Percentiles rank a stretch among this genome's conserved stretches.
phyloP scores from a whole-genome alignment of 2,888 invertebrate genomes.

The Sesia bembeciformis region DNA sequence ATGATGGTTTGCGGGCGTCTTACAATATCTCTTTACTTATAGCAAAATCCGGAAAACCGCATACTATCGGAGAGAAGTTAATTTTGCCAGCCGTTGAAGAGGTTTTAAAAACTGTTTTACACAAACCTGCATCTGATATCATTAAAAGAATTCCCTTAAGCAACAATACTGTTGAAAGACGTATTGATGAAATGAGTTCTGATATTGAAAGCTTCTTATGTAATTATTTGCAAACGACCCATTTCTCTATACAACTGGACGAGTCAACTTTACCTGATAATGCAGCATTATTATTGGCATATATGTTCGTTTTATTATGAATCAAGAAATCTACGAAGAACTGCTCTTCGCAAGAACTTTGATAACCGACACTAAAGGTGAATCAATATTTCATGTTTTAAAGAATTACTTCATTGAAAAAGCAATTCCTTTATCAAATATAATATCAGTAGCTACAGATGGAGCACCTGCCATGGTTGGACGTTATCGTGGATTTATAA shows the following conservation, averaged over 20 bases:
- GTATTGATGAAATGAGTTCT: neutral
- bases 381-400: constrained; percentile 24
- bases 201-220: neutral
- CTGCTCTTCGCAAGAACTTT: constrained; percentile 23
- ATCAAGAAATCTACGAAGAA: constrained; percentile 29
- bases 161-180: neutral
- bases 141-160: constrained; percentile 23
- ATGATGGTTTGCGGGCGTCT: constrained; percentile 11
- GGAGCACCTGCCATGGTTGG: constrained; percentile 25
- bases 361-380: constrained; percentile 28
- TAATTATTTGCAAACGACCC: constrained; percentile 18
- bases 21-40: constrained; percentile 10
- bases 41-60: constrained; percentile 20
- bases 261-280: constrained; percentile 30
- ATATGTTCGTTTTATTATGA: constrained; percentile 26
- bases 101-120: constrained; percentile 21
- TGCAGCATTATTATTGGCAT: constrained; percentile 29
- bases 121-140: constrained; percentile 22
- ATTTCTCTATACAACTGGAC: constrained; percentile 37
- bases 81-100: constrained; percentile 28
- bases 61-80: constrained; percentile 25
- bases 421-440: constrained; percentile 15
- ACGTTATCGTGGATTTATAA: constrained; percentile 24
- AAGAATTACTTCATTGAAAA: constrained; percentile 8
- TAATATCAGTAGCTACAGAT: constrained; percentile 26